A percentile compares a stretch with the other conserved stretches of the same genome.
Conservation (phyloP, 2,113 vertebrate genomes). For the Sylvia atricapilla region DNA sequence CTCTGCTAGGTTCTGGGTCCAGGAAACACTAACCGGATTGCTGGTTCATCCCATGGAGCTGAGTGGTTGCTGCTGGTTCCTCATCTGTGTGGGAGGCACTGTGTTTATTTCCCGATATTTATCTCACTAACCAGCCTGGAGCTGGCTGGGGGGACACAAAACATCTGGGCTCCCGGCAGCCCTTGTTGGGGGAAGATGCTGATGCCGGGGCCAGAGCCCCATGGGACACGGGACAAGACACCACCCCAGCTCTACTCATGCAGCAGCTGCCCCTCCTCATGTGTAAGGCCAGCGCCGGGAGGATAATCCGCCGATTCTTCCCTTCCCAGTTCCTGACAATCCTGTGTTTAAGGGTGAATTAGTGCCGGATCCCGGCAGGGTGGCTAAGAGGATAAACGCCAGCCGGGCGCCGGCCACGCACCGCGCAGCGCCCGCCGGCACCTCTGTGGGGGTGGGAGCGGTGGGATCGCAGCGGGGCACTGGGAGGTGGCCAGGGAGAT, state of each 20-base stretch:
- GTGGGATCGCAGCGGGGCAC: rapidly evolving
- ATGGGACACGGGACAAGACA: rapidly evolving
- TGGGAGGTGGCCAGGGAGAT: neutral
- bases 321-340: neutral
- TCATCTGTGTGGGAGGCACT: neutral
- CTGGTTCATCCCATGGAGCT: neutral
- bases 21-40: neutral
- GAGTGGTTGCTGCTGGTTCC: neutral
- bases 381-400: constrained; percentile 53
- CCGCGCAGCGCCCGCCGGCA: rapidly evolving
- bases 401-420: neutral
- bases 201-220: neutral
- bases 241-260: rapidly evolving
- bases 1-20: neutral
- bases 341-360: constrained; percentile 68
- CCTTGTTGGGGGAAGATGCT: neutral
- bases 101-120: neutral
- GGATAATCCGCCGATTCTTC: constrained; percentile 33
- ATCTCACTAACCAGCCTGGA: neutral
- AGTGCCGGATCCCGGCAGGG: constrained; percentile 18
- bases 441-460: rapidly evolving
- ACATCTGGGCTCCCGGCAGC: neutral
- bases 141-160: neutral
- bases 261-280: neutral
- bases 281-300: neutral